Base-by-base conservation (phyloP, 2,113 vertebrate species). In the Aptenodytes patagonicus region DNA sequence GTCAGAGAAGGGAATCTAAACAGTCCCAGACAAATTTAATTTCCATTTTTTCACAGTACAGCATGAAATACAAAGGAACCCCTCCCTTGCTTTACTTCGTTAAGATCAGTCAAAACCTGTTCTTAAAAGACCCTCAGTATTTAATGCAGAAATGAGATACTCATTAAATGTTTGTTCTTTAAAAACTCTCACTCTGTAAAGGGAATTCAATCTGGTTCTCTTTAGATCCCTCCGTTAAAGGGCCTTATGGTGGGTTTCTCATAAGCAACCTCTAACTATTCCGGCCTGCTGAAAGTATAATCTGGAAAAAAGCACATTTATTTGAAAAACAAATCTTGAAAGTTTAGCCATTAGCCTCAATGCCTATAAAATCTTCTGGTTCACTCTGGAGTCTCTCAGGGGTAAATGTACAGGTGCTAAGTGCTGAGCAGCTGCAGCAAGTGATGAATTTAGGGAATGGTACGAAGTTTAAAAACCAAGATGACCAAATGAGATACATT, bases 251-350 rank as follows among this genome's bases (percentile, higher is more conserved):
- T 86, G 81, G 83, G 89, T 97, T 98, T 98, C 92, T 97, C 87
- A 90, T 91, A 97, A 97, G 95, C 46, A 94, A 95, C 40, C 69
- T 89, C 86, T 96, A 98, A 83, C 96, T 90, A 88, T 82, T 91
- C 90, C 82, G 64, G 93, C 94, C 97, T 96, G 90, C 60, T 97
- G 96, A 83, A 97, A 94, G 93, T 61, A 91, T 97, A 98, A 97
- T 96, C 78, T 83, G 92, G 83, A 91, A 97, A 95, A 97, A 97
- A 88, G 78, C 21, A 10, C 79, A 97, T 91, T 97, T 97, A 96
- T 97, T 98, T 98, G 96, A 97, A 98, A 98, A 98, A 97, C 90
- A 97, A 98, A 97, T 97, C 97, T 98, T 97, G 97, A 97, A 97
- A 97, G 95, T 97, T 97, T 90, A 96, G 93, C 95, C 96, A 97